Evolutionary conservation across 2,797 vertebrate species (phyloP), one percentile per base, ranked within the genome.

Genomic region (Chloroceryle inda): DNA sequence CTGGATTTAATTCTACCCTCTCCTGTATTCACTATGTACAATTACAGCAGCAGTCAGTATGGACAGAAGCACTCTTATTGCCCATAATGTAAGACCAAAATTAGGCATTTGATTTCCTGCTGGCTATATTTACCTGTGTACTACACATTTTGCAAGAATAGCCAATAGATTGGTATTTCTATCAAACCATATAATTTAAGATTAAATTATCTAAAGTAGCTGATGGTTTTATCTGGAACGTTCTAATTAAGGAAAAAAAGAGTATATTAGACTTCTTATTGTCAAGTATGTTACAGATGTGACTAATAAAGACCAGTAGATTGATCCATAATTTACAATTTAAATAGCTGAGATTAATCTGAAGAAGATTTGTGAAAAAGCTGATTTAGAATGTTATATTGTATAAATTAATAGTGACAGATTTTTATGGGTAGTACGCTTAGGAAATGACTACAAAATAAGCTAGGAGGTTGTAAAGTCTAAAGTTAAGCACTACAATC

Each of bases 321-420:
- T 56, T 88, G 85, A 95, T 92, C 66, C 94, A 91, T 80, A 95
- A 92, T 85, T 80, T 91, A 79, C 74, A 79, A 67, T 78, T 91
- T 71, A 89, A 94, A 97, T 94, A 92, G 74, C 91, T 82, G 78
- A 96, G 85, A 96, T 92, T 96, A 94, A 80, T 96, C 78, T 91
- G 85, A 85, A 92, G 79, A 88, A 95, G 92, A 96, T 96, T 96
- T 97, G 95, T 94, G 89, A 96, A 92, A 92, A 97, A 95, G 67
- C 55, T 88, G 86, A 93, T 95, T 96, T 93, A 71, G 88, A 96
- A 86, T 95, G 92, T 79, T 84, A 50, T 42, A 33, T 95, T 94
- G 83, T 67, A 80, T 93, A 95, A 97, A 96, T 96, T 85, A 96
- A 85, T 66, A 85, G 56, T 91, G 87, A 94, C 78, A 96, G 59